Conservation (phyloP, 2,113 vertebrate genomes). For the Gallinago jamesoni region DNA sequence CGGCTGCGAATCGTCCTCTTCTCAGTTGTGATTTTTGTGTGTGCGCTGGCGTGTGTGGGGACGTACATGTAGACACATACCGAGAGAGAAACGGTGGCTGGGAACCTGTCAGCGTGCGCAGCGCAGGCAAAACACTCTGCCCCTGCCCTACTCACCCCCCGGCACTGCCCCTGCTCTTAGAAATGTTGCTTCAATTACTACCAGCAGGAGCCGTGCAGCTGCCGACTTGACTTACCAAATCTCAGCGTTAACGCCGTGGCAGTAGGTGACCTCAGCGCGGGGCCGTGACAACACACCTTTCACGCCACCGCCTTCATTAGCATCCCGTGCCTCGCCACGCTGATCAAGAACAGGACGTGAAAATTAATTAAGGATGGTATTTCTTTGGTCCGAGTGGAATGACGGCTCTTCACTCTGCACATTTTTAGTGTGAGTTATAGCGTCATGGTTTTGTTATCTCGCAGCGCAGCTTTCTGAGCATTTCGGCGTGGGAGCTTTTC, state of each 20-base stretch:
- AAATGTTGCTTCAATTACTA: neutral
- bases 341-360: neutral
- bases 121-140: neutral
- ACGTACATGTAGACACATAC: no score
- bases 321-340: fast-evolving
- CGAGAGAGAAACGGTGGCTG: neutral
- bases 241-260: neutral
- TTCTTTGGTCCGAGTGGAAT: neutral
- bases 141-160: neutral
- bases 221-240: neutral
- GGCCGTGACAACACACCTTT: neutral
- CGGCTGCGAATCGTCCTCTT: neutral
- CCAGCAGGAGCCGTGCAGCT: neutral
- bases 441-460: neutral
- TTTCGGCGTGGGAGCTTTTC: neutral
- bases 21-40: neutral
- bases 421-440: neutral
- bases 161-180: neutral
- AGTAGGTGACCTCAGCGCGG: neutral
- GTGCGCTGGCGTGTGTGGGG: fast-evolving
- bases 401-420: neutral
- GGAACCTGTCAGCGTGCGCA: neutral
- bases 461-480: neutral
- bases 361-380: neutral
- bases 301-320: neutral